These are phyloP conservation scores for Melanotaenia parkinsoni DNA, from an alignment of 2,797 vertebrate species.

Conservation along the genomic window DNA sequence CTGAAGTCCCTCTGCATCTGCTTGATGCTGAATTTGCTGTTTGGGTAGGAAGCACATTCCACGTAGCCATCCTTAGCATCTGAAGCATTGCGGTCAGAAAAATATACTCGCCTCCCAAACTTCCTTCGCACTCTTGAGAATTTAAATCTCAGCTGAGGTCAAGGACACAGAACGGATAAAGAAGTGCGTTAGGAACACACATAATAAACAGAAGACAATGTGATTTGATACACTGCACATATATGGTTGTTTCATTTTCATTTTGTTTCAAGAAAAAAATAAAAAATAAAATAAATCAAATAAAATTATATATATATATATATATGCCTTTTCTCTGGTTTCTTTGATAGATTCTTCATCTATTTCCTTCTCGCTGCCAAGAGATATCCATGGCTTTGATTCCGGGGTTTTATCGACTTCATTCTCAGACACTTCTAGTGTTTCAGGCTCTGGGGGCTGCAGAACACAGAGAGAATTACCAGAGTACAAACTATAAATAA, in stretches of 20 bases:
- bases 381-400: constrained; percentile 86
- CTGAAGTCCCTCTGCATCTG: constrained; percentile 83
- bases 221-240: neutral
- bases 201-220: neutral
- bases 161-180: constrained; percentile 30
- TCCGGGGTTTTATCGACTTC: constrained; percentile 73
- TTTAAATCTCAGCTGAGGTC: constrained; percentile 83
- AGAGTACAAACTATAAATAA: neutral
- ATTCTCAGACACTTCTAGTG: constrained; percentile 64
- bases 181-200: neutral
- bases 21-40: constrained; percentile 86
- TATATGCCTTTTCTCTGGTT: constrained; percentile 80
- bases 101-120: constrained; percentile 80
- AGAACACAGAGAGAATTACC: constrained; percentile 28
- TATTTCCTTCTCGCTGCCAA: constrained; percentile 92
- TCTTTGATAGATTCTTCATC: constrained; percentile 86
- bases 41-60: constrained; percentile 85
- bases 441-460: constrained; percentile 77
- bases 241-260: constrained; percentile 2
- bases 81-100: constrained; percentile 82
- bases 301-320: too few species aligned
- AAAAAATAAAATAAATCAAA: too few species aligned
- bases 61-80: constrained; percentile 75
- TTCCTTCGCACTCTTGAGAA: constrained; percentile 80
- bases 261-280: too few species aligned